Evolutionary conservation across 2,797 vertebrate species (phyloP), one percentile per base, ranked within the genome.

Genomic region (Diplodus puntazzo): DNA sequence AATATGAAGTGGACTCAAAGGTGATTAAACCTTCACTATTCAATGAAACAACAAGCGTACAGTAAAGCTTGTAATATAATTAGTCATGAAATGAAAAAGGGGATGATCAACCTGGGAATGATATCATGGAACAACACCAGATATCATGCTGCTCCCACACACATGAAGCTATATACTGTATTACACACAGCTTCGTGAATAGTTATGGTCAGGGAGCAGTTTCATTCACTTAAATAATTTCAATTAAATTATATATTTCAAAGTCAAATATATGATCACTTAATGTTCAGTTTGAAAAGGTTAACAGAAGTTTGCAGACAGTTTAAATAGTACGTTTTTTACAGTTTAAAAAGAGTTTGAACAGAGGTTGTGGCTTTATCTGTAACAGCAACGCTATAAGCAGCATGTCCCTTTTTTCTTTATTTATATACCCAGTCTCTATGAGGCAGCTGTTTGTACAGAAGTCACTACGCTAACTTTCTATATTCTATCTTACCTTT

Each of bases 1-100:
- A 92, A 90, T 88, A 85, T 92, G 89, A 92, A 92, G 89, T 61
- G 73, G 30, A 34, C 5, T 55, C 23, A 27, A 3, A 80, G 45
- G 50, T 34, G 14, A 80, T 50, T 17, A 73, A 78, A 23, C 59
- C 20, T 42, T 73, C 17, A 67, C 25, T 72, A 49, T 21, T 54
- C 48, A 46, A 53, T 48, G n/a, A 66, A 73, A 75, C 43, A 60
- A 27, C 9, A 76, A 61, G 17, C 13, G 25, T 8, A 67, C 11
- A 48, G 49, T 64, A 23, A 2, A 67, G 49, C 11, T 25, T 9
- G 7, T 13, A 18, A 42, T 7, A 3, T 9, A 42, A 13, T 12
- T 11, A 60, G 2, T 13, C 8, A 11, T 69, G 58, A 69, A 81
- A 70, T 79, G 45, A 20, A 11, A 63, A 52, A 70, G 1, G 10